phyloP scores from a whole-genome alignment of 2,113 vertebrate genomes.

The Cynopterus brachyotis region DNA sequence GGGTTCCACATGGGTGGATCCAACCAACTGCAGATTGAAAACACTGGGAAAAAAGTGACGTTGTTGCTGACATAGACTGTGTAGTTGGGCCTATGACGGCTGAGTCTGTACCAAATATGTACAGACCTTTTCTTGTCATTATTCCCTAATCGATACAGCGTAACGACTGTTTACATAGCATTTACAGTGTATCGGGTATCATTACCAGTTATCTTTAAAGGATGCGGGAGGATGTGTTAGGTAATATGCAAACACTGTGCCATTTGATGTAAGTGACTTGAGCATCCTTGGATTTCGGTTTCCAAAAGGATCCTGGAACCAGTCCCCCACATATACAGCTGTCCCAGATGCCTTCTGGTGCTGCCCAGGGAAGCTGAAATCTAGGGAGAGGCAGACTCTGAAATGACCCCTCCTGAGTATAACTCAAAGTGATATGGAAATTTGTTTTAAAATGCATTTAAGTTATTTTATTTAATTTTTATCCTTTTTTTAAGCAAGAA shows the following conservation, averaged over 20 bases:
- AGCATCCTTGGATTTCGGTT: background rate
- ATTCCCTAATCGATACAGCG: background rate
- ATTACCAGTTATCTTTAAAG: background rate
- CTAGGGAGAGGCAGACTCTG: background rate
- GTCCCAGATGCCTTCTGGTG: background rate
- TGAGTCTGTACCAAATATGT: background rate
- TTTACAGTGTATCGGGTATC: background rate
- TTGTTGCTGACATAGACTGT: background rate
- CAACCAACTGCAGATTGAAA: background rate
- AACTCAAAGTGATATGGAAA: background rate
- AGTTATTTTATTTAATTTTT: background rate
- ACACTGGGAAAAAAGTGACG: rapidly evolving
- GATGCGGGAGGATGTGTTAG: background rate
- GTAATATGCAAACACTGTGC: background rate
- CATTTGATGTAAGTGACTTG: background rate
- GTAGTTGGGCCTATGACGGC: background rate
- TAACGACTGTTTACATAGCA: background rate
- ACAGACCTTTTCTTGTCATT: background rate
- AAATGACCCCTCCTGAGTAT: background rate
- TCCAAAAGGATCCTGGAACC: background rate
- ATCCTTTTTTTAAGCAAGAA: background rate
- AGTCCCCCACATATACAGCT: background rate
- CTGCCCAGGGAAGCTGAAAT: background rate
- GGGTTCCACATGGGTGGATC: background rate
- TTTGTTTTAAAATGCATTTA: background rate